Conservation (phyloP, 2,113 vertebrate genomes). For the Calonectris borealis region DNA sequence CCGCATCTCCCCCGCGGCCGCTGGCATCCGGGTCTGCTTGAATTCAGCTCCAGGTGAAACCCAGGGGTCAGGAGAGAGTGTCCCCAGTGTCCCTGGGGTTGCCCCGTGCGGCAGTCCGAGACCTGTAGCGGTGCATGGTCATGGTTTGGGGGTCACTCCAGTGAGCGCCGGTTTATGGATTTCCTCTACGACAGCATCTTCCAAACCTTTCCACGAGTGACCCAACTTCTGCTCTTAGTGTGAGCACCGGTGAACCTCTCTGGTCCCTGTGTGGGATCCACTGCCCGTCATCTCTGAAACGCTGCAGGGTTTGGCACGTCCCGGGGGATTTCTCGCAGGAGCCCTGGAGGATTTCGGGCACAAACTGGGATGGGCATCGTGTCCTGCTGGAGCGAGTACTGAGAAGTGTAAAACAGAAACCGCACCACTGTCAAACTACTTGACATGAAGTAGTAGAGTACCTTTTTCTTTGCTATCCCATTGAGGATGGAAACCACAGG, state of each 20-base stretch:
- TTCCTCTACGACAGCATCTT: background rate
- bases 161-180: background rate
- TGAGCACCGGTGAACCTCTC: rapidly evolving
- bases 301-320: background rate
- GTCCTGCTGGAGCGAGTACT: background rate
- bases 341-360: background rate
- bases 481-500: background rate
- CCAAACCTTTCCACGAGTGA: background rate
- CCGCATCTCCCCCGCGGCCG: rapidly evolving
- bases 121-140: background rate
- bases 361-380: background rate
- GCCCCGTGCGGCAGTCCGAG: rapidly evolving
- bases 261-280: rapidly evolving
- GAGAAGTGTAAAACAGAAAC: background rate
- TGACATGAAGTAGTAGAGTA: background rate
- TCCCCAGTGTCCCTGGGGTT: background rate
- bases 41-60: background rate
- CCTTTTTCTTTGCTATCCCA: background rate
- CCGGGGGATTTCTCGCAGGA: background rate
- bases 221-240: background rate
- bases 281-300: background rate
- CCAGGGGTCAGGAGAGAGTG: background rate
- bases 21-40: background rate
- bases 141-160: background rate
- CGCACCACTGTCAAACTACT: background rate